Percentiles rank a stretch among this genome's conserved stretches.
Evolutionary conservation across 2,888 invertebrate genomes (phyloP).

Genomic region (Pinctada fucata): DNA sequence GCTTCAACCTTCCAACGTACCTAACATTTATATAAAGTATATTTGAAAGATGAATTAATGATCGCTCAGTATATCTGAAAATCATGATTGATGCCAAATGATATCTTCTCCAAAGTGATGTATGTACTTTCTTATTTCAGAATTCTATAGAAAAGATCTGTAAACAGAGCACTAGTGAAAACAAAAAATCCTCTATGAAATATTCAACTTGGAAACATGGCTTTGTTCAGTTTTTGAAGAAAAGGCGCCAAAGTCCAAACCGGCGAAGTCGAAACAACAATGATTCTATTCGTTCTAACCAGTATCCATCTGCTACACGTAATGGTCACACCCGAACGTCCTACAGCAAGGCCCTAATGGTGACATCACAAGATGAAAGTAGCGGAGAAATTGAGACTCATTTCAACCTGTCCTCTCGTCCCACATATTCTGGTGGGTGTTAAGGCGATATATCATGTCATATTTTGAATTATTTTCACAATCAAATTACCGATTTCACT

Average conservation of each 20-base stretch:
- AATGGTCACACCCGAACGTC: conserved; percentile 55
- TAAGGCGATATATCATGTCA: not conserved
- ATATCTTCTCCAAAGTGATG: no score
- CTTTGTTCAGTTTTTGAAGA: conserved; percentile 68
- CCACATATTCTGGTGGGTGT: conserved; percentile 32
- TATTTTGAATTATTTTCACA: no score
- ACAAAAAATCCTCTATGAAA: conserved; percentile 55
- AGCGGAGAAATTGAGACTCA: conserved; percentile 38
- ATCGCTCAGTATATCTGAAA: no score
- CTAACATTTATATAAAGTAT: no score
- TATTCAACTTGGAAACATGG: conserved; percentile 66
- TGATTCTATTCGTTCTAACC: conserved; percentile 58
- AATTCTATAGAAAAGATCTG: conserved; percentile 53
- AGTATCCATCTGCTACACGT: conserved; percentile 45
- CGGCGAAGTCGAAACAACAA: conserved; percentile 61
- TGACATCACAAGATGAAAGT: conserved; percentile 35
- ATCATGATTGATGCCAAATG: no score
- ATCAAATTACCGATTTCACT: no score
- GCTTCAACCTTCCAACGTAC: no score
- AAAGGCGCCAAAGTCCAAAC: conserved; percentile 54
- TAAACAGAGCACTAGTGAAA: conserved; percentile 50
- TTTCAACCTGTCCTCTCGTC: conserved; percentile 28
- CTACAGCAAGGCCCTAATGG: conserved; percentile 41
- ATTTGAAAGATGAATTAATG: no score
- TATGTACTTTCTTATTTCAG: conserved; percentile 44